These are phyloP conservation scores for Orchestia grillus DNA, from an alignment of 1,140 invertebrate genomes.

Conservation along the genomic window DNA sequence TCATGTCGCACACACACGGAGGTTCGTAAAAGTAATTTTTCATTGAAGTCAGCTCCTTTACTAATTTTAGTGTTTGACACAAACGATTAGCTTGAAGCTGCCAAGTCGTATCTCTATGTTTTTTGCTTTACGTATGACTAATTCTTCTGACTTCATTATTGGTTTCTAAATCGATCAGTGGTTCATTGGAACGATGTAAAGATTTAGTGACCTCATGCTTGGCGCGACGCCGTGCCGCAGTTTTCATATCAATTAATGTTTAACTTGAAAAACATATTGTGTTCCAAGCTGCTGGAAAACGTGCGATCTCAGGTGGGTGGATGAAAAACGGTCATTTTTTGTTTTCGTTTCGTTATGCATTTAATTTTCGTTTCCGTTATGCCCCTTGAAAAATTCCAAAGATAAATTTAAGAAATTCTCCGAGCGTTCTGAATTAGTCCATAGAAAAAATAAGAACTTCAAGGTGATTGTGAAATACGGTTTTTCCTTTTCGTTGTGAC, in stretches of 20 bases:
- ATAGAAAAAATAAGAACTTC: background rate
- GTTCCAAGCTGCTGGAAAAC: conserved; percentile 16
- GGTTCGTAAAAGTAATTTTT: too few relatives aligned
- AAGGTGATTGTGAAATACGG: background rate
- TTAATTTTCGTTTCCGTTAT: background rate
- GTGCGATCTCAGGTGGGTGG: conserved; percentile 7
- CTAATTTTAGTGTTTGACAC: too few relatives aligned
- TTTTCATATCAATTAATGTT: background rate
- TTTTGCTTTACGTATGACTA: too few relatives aligned
- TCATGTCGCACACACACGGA: too few relatives aligned
- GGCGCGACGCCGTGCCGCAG: background rate
- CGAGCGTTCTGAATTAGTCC: background rate
- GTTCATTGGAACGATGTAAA: background rate
- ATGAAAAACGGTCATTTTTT: background rate
- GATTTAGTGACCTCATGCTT: background rate
- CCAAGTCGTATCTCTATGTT: too few relatives aligned
- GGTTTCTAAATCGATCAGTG: too few relatives aligned
- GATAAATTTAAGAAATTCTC: background rate
- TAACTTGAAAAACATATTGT: background rate
- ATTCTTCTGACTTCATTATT: too few relatives aligned
- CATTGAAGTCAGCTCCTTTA: too few relatives aligned
- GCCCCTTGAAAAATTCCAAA: background rate
- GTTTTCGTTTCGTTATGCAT: background rate
- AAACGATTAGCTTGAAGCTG: too few relatives aligned
- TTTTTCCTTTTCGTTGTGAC: background rate